phyloP scores from a whole-genome alignment of 2,113 vertebrate species.

The Piliocolobus tephrosceles region DNA sequence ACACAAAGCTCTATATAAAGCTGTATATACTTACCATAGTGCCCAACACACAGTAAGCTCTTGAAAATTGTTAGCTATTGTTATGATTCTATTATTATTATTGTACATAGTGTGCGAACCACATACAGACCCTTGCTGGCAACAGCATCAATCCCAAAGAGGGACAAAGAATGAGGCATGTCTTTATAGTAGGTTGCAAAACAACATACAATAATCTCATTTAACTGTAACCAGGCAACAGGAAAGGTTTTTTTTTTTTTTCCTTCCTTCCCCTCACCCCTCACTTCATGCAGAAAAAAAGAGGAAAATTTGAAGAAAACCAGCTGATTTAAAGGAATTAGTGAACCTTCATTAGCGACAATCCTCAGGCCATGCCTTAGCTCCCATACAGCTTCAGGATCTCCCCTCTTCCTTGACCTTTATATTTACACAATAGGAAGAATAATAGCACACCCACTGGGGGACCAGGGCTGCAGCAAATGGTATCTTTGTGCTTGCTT shows the following conservation, averaged over 20 bases:
- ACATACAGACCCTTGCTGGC: background rate
- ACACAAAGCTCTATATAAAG: background rate
- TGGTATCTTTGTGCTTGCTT: background rate
- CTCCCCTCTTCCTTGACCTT: background rate
- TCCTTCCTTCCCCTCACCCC: no score
- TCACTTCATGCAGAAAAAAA: background rate
- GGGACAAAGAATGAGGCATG: background rate
- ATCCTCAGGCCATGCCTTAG: background rate
- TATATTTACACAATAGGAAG: background rate
- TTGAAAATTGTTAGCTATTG: background rate
- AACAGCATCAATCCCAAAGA: background rate
- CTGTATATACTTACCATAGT: background rate
- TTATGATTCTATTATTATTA: background rate
- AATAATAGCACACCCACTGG: background rate
- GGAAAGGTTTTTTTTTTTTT: background rate
- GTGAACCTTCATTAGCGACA: background rate
- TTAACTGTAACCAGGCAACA: conserved; percentile 39
- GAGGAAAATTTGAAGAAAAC: conserved; percentile 21
- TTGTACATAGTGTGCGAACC: background rate
- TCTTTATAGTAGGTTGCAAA: background rate
- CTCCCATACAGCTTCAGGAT: background rate
- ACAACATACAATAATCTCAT: background rate
- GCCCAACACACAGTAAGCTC: background rate
- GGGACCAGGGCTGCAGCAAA: background rate
- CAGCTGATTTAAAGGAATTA: background rate